Conservation (phyloP, 2,113 vertebrate genomes). For the Tapirus terrestris region DNA sequence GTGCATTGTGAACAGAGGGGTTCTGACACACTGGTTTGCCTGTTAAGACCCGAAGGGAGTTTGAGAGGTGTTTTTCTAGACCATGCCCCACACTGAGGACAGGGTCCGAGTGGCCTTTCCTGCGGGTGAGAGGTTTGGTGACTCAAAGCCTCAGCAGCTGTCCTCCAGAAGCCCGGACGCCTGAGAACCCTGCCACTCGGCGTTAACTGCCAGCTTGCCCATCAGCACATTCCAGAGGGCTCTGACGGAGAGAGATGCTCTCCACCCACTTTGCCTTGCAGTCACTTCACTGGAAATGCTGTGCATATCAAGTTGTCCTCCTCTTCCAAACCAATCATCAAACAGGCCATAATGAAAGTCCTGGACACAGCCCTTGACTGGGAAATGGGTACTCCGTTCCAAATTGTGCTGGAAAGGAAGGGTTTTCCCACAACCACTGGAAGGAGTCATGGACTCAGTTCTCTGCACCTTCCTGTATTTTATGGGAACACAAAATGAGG, state of each 20-base stretch:
- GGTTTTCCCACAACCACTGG: constrained; percentile 53
- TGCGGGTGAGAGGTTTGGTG: not conserved
- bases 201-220: constrained; percentile 65
- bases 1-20: not conserved
- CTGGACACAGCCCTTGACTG: not conserved
- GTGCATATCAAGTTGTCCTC: not conserved
- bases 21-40: accelerated
- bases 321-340: not conserved
- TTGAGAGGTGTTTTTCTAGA: constrained; percentile 36
- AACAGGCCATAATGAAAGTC: not conserved
- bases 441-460: constrained; percentile 72
- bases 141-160: constrained; percentile 28
- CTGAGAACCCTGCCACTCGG: constrained; percentile 25
- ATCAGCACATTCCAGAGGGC: constrained; percentile 56
- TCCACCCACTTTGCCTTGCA: not conserved
- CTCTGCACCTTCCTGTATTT: constrained; percentile 38
- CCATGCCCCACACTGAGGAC: constrained; percentile 68
- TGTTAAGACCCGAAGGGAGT: not conserved
- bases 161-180: constrained; percentile 23
- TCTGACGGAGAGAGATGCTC: not conserved
- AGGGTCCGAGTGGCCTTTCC: not conserved
- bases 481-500: constrained; percentile 72
- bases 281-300: not conserved
- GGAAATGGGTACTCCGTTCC: constrained; percentile 75
- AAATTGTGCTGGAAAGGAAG: constrained; percentile 48